Evolutionary conservation across 1,140 invertebrate genomes (phyloP).

Genomic region (Drosophila quadrilineata): DNA sequence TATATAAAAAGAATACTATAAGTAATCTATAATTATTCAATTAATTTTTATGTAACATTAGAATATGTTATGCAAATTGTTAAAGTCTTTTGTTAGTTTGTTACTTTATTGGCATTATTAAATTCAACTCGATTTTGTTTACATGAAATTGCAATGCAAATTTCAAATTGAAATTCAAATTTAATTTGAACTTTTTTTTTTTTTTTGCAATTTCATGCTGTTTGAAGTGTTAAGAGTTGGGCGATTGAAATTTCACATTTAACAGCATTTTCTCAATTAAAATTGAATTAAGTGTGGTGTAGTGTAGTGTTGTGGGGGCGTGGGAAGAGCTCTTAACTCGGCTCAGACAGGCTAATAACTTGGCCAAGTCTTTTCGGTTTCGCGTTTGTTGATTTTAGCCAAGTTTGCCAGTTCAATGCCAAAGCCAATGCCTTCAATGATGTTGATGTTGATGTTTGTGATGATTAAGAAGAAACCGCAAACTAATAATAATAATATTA

Average conservation of each 20-base stretch:
- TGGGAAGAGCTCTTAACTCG: conserved; percentile 37
- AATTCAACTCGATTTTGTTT: too few relatives aligned
- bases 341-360: conserved; percentile 10
- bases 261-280: conserved; percentile 62
- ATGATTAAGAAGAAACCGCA: too few relatives aligned
- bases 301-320: conserved; percentile 19
- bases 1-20: too few relatives aligned
- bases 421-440: conserved; percentile 38
- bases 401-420: conserved; percentile 33
- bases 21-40: too few relatives aligned
- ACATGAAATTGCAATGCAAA: too few relatives aligned
- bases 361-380: conserved; percentile 16
- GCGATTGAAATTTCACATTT: conserved; percentile 3
- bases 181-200: too few relatives aligned
- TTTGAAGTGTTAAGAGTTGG: neutral
- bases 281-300: conserved; percentile 57
- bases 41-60: too few relatives aligned
- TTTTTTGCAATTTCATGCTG: too few relatives aligned
- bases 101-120: too few relatives aligned
- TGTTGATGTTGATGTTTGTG: conserved; percentile 31
- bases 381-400: neutral
- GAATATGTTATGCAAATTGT: too few relatives aligned
- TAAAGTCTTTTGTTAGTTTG: too few relatives aligned
- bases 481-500: conserved; percentile 51
- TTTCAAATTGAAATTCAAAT: neutral